phyloP scores from a whole-genome alignment of 2,797 vertebrate genomes.

The Rhinichthys osculus region DNA sequence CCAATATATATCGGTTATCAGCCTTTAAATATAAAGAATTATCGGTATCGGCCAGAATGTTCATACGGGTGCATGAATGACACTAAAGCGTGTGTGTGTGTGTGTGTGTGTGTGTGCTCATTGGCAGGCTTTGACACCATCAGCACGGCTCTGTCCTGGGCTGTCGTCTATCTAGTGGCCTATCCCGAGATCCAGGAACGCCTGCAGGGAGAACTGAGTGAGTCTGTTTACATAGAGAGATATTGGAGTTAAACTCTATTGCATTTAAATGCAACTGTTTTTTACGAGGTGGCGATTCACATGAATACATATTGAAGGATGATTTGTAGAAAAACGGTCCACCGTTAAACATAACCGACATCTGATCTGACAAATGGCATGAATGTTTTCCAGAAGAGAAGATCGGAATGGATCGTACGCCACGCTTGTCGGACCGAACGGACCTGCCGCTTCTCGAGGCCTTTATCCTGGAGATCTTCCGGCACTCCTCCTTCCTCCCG shows the following conservation, averaged over 20 bases:
- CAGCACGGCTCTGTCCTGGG: constrained; percentile 88
- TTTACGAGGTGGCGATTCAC: too few relatives aligned
- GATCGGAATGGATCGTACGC: constrained; percentile 78
- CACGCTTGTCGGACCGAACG: constrained; percentile 77
- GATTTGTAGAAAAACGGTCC: too few relatives aligned
- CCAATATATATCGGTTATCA: too few relatives aligned
- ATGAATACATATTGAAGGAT: too few relatives aligned
- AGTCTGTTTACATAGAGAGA: constrained; percentile 59
- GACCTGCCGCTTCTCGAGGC: constrained; percentile 82
- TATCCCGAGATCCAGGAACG: constrained; percentile 84
- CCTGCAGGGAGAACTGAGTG: constrained; percentile 88
- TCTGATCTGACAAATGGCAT: neutral
- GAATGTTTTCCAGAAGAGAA: constrained; percentile 73
- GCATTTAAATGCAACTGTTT: too few relatives aligned
- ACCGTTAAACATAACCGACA: too few relatives aligned
- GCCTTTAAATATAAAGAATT: too few relatives aligned
- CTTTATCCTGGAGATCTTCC: constrained; percentile 87
- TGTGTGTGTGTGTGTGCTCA: neutral
- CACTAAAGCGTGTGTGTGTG: neutral
- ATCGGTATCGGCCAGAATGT: too few relatives aligned
- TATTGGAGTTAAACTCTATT: too few relatives aligned
- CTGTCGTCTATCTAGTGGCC: constrained; percentile 84
- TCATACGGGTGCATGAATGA: neutral
- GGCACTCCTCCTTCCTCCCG: constrained; percentile 88
- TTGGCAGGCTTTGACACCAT: constrained; percentile 90